Evolutionary conservation across 2,888 invertebrate genomes (phyloP), one percentile per base, ranked within the genome.

Genomic region (Agrypnus murinus): DNA sequence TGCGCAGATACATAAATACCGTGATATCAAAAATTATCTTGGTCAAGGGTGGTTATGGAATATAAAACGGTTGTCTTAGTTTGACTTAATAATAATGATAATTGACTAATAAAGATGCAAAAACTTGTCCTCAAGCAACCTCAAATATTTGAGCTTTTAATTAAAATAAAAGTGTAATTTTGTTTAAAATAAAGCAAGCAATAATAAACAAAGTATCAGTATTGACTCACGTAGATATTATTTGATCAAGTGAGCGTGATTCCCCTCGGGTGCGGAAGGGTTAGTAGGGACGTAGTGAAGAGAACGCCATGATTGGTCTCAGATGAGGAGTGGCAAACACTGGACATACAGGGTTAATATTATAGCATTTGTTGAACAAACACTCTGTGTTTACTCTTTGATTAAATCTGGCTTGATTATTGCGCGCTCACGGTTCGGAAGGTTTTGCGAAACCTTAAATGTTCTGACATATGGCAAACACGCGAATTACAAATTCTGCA

Each of bases 361-460:
- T 80, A 81, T 76, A 81, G 77, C 78, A 81, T 82, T 81, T 79
- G 79, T 77, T 74, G 77, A 78, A 78, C 75, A 81, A 81, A 82
- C 79, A 80, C 64, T 70, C 32, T 48, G 74, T 79, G 77, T 81
- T 81, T 81, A 79, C 77, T 77, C 78, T 80, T 77, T 80, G 80
- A 81, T 81, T 81, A 80, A 81, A 81, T 81, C 77, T 77, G 69
- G 76, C 78, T 77, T 80, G 79, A 80, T 81, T 80, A 81, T 79
- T 80, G 79, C 81, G 74, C 76, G 75, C 78, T 78, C 78, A 79
- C 79, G 79, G 69, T 73, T 77, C 75, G 68, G 73, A 73, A 77
- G 73, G 66, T 38, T 66, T 69, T 65, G 43, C 48, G 64, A 65
- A 58, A 65, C 55, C 34, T 55, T 65, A 65, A 65, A 60, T 55